Base-by-base conservation (phyloP, 1,140 invertebrate species). In the Aphaenogaster floridana region DNA sequence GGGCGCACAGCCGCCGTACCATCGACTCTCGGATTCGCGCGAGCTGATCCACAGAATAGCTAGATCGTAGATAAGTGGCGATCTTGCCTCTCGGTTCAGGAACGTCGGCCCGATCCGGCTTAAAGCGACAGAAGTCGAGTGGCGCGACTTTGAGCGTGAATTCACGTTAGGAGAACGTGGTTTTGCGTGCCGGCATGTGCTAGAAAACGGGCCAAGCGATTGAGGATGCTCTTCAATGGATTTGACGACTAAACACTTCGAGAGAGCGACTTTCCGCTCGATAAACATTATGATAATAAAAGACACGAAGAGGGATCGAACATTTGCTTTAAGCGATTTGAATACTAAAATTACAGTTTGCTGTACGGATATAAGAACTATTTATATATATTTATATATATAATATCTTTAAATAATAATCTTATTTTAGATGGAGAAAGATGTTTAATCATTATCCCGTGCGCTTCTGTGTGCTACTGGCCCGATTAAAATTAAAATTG, bases 21-120 rank as follows among this genome's bases (percentile, higher is more conserved):
- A 74, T 83, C 80, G 68, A 83, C 68, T 74, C 54, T 36, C 39
- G 52, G 68, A 83, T 83, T 45, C 69, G 69, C 80, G 39, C 71
- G 69, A 50, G 42, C 69, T 84, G 69, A 76, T 76, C 69, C 69
- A 76, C 69, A 84, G 80, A 84, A 84, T 83, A 69, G 80, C 71
- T 84, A 76, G 80, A 84, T 84, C 69, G 80, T 48, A 84, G 80
- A 84, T 84, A 84, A 84, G 80, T 84, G 76, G 80, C 45, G 69
- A 84, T 84, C 80, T 83, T 74, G 50, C 69, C 80, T 74, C 54
- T 61, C 68, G 42, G 61, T 80, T 68, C 63, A 21, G 39, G 2
- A 48, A 59, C 68, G 66, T 21, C 54, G 42, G 42, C 17, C 17
- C 80, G 54, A 76, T 74, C 69, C 54, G 54, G 69, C 69, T 84